Evolutionary conservation across 1,140 invertebrate species (phyloP), one percentile per base, ranked within the genome.

Genomic region (Scaptomyza graminum): DNA sequence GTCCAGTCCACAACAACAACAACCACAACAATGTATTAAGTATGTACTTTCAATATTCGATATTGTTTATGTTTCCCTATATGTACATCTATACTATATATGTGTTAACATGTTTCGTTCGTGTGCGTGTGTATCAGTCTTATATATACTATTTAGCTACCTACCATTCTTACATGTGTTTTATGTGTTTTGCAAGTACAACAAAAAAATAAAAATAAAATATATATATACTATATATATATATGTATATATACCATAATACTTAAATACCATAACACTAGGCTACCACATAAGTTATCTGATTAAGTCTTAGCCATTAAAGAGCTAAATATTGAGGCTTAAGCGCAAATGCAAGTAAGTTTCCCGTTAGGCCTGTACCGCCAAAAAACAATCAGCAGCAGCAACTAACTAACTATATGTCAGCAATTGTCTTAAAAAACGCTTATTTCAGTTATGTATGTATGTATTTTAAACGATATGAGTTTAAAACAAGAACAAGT

Each of bases 181-280:
- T 9, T 54, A 66, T 72, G 63, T 74, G 56, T 74, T 74, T 49
- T 41, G 57, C 65, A 62, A 74, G 64, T 74, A 74, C 57, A 46
- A 74, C 57, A 46, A 54, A 46, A 54, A 41, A 2, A 69, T 41
- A 57, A n/a, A n/a, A n/a, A n/a, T n/a, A n/a, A n/a, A n/a, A n/a
- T n/a, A n/a, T n/a, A n/a, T n/a, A n/a, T n/a, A n/a, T n/a, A n/a
- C n/a, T 51, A 49, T 60, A 41, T 34, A 28, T 9, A 57, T 71
- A 57, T 34, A 34, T 16, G 34, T 51, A 2, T 8, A 3, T 34
- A n/a, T 47, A 39, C 31, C 41, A 47, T 62, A 61, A 46, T 39
- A 54, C 52, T 73, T 31, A 31, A 31, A 15, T 47, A 28, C 31
- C 41, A 47, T 63, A 61, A 47, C 31, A 60, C 52, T 74, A 69